Conservation (phyloP, 53 echinoderm and acorn worm genomes). For the Zoroaster sp. region DNA sequence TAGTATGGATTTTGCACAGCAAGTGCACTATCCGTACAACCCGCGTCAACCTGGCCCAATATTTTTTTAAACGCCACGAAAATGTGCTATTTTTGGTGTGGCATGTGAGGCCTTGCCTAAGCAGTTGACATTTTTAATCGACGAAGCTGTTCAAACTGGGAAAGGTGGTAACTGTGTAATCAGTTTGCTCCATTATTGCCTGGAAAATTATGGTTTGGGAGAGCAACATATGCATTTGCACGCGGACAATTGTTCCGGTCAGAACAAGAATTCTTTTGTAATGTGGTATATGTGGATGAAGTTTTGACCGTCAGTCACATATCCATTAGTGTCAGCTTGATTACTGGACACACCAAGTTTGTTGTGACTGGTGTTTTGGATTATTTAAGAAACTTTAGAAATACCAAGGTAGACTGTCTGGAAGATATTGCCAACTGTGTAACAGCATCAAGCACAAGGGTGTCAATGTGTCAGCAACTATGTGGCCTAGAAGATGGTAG, state of each 20-base stretch:
- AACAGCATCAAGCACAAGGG: background rate
- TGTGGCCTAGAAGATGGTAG: background rate
- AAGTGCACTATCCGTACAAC: background rate
- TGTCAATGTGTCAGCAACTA: too few relatives aligned
- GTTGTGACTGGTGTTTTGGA: background rate
- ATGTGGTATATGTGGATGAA: background rate
- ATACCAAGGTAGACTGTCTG: background rate
- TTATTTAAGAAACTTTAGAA: background rate
- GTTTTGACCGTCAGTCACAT: background rate
- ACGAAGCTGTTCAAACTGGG: background rate
- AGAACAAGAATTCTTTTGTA: background rate
- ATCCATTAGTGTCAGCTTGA: background rate
- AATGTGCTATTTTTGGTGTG: background rate
- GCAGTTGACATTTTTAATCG: background rate
- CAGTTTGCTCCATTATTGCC: background rate
- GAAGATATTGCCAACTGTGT: background rate
- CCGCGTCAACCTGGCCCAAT: background rate
- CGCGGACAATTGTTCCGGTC: background rate
- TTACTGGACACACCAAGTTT: background rate
- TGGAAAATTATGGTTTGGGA: background rate
- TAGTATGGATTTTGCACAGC: slow-evolving; percentile 14
- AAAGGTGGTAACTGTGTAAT: background rate
- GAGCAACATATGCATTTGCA: background rate
- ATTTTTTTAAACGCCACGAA: background rate
- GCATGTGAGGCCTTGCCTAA: background rate